These are phyloP conservation scores for Thalassoma bifasciatum DNA, from an alignment of 2,113 vertebrate genomes.

Conservation along the genomic window DNA sequence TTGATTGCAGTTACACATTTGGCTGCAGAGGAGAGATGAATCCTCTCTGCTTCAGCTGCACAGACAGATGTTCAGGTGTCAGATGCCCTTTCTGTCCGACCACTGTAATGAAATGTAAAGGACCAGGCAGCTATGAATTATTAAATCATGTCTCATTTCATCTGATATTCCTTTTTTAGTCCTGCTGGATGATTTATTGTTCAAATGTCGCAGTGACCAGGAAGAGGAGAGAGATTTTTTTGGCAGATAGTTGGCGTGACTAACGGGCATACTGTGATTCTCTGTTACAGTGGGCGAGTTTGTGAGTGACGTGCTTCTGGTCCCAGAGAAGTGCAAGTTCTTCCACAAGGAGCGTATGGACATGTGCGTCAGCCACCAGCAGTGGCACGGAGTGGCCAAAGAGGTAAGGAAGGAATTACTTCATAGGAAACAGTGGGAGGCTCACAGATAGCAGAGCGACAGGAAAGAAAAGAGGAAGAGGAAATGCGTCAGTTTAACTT, in stretches of 20 bases:
- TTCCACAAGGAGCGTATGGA: conserved; percentile 95
- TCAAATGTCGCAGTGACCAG: conserved; percentile 12
- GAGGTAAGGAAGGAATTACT: conserved; percentile 84
- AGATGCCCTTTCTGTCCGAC: conserved; percentile 52
- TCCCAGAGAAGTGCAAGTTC: conserved; percentile 95
- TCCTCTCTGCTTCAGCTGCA: conserved; percentile 32
- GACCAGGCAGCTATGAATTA: conserved; percentile 69
- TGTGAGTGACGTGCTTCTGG: conserved; percentile 95
- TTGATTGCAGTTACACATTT: conserved; percentile 32
- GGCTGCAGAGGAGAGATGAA: conserved; percentile 20
- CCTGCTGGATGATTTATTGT: conserved; percentile 39
- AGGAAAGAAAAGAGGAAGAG: conserved; percentile 18
- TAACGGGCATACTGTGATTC: conserved; percentile 52
- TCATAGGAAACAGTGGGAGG: conserved; percentile 31
- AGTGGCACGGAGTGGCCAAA: conserved; percentile 92
- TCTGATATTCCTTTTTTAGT: conserved; percentile 58
- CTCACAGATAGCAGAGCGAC: not conserved
- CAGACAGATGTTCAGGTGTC: conserved; percentile 67
- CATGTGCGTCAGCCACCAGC: conserved; percentile 93
- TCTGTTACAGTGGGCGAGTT: conserved; percentile 91
- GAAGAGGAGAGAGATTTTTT: not conserved
- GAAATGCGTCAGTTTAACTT: conserved; percentile 2
- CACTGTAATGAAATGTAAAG: conserved; percentile 52
- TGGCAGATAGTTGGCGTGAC: conserved; percentile 36
- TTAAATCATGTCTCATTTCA: conserved; percentile 44